Evolutionary conservation across 1,140 invertebrate genomes (phyloP).

Genomic region (Archegozetes longisetosus): DNA sequence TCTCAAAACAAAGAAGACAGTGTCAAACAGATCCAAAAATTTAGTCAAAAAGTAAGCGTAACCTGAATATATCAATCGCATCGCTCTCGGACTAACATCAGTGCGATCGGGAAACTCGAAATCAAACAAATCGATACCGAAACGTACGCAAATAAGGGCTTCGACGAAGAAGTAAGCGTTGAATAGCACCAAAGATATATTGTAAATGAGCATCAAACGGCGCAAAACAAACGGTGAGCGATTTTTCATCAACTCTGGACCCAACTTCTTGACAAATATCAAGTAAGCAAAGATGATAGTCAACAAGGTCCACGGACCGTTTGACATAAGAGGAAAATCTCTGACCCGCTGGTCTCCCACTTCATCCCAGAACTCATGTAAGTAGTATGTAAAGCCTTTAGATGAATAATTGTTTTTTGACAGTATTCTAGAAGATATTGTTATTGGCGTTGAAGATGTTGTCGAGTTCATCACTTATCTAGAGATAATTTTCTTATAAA

Average conservation of each 20-base stretch:
- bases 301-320: slow-evolving; percentile 1
- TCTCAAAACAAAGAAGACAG: slow-evolving; percentile 33
- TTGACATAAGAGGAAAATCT: neutral
- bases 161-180: slow-evolving; percentile 17
- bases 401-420: too few species aligned
- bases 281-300: neutral
- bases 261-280: slow-evolving; percentile 27
- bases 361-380: slow-evolving; percentile 11
- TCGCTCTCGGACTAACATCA: neutral
- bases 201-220: slow-evolving; percentile 63
- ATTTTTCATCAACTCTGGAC: slow-evolving; percentile 65
- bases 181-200: slow-evolving; percentile 49
- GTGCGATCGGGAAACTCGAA: neutral
- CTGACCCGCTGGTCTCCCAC: neutral
- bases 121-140: neutral
- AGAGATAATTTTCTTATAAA: too few species aligned
- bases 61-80: slow-evolving; percentile 23
- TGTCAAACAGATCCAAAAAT: slow-evolving; percentile 33
- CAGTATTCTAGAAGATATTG: too few species aligned
- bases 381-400: too few species aligned
- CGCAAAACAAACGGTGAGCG: slow-evolving; percentile 58
- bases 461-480: too few species aligned
- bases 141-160: neutral
- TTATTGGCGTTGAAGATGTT: too few species aligned
- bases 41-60: slow-evolving; percentile 36